Evolutionary conservation across 2,888 invertebrate species (phyloP).

Genomic region (Epirrita christyi): DNA sequence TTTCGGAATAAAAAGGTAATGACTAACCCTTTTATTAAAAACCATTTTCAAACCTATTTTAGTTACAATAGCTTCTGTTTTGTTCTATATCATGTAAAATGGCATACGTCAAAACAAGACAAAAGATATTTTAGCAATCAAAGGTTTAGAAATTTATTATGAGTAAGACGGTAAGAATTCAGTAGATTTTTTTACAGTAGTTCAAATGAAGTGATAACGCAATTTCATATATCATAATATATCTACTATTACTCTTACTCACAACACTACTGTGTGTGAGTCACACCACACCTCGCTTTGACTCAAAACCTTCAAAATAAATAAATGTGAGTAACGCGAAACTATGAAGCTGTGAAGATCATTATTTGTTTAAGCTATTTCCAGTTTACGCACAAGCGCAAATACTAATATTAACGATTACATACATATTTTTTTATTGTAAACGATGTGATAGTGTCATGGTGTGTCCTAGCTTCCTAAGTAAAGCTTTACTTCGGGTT

Average conservation of each 20-base stretch:
- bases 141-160: too few relatives aligned
- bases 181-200: not conserved
- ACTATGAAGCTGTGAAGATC: constrained; percentile 39
- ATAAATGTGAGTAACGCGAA: constrained; percentile 59
- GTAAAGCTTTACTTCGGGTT: not conserved
- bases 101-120: too few relatives aligned
- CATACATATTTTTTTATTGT: too few relatives aligned
- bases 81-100: too few relatives aligned
- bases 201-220: constrained; percentile 14
- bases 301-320: constrained; percentile 72
- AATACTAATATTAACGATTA: not conserved
- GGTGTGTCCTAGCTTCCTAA: too few relatives aligned
- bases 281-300: constrained; percentile 73
- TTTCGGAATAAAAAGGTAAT: too few relatives aligned
- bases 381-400: not conserved
- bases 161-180: too few relatives aligned
- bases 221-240: constrained; percentile 48
- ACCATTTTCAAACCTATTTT: too few relatives aligned
- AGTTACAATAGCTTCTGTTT: too few relatives aligned
- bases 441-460: too few relatives aligned
- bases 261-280: constrained; percentile 57
- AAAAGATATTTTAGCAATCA: too few relatives aligned
- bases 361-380: constrained; percentile 19
- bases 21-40: too few relatives aligned
- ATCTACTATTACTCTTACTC: constrained; percentile 62